These are phyloP conservation scores for Lingula anatina DNA, from an alignment of 2,888 invertebrate species.

Conservation along the genomic window DNA sequence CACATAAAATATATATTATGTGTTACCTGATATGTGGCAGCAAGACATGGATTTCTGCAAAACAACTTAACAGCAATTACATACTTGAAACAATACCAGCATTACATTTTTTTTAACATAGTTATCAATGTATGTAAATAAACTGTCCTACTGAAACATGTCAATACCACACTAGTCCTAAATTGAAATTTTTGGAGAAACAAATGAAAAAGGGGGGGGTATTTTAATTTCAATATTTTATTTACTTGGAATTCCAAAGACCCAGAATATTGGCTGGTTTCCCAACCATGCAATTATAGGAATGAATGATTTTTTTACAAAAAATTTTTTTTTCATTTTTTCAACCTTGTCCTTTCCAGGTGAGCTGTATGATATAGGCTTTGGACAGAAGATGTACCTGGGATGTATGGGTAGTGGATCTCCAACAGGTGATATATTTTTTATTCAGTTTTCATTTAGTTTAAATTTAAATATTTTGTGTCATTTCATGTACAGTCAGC, in stretches of 20 bases:
- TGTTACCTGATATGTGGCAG: too few species aligned
- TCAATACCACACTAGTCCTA: neutral
- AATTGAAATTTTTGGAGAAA: neutral
- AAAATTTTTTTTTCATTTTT: neutral
- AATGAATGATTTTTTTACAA: too few species aligned
- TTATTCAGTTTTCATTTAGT: neutral
- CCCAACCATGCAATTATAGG: too few species aligned
- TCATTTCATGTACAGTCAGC: neutral
- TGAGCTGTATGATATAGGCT: constrained; percentile 45
- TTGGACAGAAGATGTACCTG: constrained; percentile 45
- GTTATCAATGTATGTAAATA: too few species aligned
- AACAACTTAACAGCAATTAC: too few species aligned
- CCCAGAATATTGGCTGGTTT: too few species aligned
- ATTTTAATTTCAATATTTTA: neutral
- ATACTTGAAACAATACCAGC: too few species aligned
- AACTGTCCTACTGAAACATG: too few species aligned
- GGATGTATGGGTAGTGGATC: constrained; percentile 42
- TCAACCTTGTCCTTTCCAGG: constrained; percentile 20
- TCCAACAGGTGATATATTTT: constrained; percentile 37
- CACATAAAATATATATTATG: too few species aligned
- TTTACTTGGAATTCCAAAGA: neutral
- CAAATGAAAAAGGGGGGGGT: neutral
- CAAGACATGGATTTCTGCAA: too few species aligned
- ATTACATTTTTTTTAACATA: too few species aligned
- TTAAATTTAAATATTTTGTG: neutral